A percentile compares a stretch with the other conserved stretches of the same genome.
phyloP scores from a whole-genome alignment of 2,113 vertebrate genomes.

The Micronycteris hirsuta region DNA sequence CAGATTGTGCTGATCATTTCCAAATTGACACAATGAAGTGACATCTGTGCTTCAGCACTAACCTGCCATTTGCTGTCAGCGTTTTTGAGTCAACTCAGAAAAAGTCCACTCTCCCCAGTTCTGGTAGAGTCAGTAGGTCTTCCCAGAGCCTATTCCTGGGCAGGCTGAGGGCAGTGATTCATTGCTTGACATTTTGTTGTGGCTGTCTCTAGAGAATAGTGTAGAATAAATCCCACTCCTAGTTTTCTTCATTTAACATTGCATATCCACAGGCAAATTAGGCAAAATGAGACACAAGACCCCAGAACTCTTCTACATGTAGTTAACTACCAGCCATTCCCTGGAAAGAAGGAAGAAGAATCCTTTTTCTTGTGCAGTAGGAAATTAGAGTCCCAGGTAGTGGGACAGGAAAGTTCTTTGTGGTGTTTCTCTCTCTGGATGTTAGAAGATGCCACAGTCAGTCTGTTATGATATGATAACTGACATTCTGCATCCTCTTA shows the following conservation, averaged over 20 bases:
- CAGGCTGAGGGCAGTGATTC: not conserved
- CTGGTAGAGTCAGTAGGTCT: not conserved
- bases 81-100: not conserved
- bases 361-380: not conserved
- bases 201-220: not conserved
- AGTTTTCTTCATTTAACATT: not conserved
- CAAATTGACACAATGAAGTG: slow-evolving; percentile 38
- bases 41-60: slow-evolving; percentile 39
- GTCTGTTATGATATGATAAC: not conserved
- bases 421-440: not conserved
- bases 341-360: not conserved
- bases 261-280: not conserved
- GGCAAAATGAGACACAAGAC: not conserved
- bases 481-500: not conserved
- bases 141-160: not conserved
- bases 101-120: not conserved
- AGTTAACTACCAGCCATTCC: not conserved
- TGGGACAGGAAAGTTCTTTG: not conserved
- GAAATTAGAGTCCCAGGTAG: not conserved
- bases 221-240: not conserved
- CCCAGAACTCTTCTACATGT: not conserved
- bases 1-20: slow-evolving; percentile 37
- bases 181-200: not conserved
- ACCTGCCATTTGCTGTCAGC: slow-evolving; percentile 27
- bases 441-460: not conserved